Base-by-base conservation (phyloP, 2,797 vertebrate species). In the Limosa lapponica region DNA sequence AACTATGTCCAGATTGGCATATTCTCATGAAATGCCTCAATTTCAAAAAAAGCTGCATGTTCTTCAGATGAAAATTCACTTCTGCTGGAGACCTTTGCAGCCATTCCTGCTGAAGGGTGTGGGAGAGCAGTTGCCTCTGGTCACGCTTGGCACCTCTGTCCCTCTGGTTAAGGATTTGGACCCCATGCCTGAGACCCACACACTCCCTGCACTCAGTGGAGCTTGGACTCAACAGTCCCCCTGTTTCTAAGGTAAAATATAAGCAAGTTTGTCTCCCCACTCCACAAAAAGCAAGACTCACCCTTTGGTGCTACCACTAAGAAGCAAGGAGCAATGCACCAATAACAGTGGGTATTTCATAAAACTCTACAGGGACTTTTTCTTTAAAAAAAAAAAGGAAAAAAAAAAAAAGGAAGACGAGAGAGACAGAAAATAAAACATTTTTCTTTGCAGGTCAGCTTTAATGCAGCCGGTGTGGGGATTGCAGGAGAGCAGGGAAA, bases 391-490 rank as follows among this genome's bases (percentile, higher is more conserved):
- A 28, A 43, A 13, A 57, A 34, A 62, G 34, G 37, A 28, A 43
- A 13, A 36, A 2, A 13, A 77, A 81, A 49, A 51, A 36, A 4
- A 41, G 37, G 7, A 54, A 49, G 51, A 30, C 13, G 11, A 8
- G 1, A 61, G 11, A 75, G 39, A 87, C n/a, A 74, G 39, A 78
- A 19, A 75, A 58, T 27, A 84, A 70, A 78, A 5, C 28, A 59
- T 64, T 77, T 89, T 96, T 94, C 64, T 82, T 89, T 39, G 13
- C 39, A 73, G 80, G 82, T 88, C 85, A 83, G 72, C 55, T 90
- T 73, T 90, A 86, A 87, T 25, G 7, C 25, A 90, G 49, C 43
- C 3, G 6, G 22, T 55, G 22, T 16, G 49, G 59, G 71, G 54
- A 70, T 13, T 72, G 55, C n/a, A 85, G 67, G 59, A 66, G 39